phyloP scores from a whole-genome alignment of 2,797 vertebrate genomes.

The Meriones psammophilus region DNA sequence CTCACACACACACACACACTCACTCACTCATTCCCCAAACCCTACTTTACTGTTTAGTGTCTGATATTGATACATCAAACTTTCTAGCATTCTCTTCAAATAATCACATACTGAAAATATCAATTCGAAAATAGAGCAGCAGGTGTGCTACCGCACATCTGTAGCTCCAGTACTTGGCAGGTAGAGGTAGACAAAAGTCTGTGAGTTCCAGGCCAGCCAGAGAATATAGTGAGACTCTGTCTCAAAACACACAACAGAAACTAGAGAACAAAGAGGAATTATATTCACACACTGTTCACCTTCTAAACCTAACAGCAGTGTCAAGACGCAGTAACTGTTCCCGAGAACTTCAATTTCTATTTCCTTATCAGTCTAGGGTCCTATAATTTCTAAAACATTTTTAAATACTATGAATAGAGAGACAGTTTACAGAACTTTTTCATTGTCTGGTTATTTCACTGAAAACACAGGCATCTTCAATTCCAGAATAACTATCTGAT shows the following conservation, averaged over 20 bases:
- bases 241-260: background rate
- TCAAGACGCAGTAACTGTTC: background rate
- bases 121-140: conserved; percentile 28
- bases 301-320: background rate
- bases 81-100: conserved; percentile 50
- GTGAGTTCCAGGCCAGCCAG: background rate
- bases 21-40: background rate
- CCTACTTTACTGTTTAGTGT: conserved; percentile 46
- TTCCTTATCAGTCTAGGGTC: conserved; percentile 26
- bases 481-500: conserved; percentile 45
- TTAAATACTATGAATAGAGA: conserved; percentile 2
- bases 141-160: background rate
- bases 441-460: conserved; percentile 48
- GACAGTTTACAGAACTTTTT: background rate
- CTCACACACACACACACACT: background rate
- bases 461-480: conserved; percentile 23
- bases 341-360: conserved; percentile 54
- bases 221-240: background rate
- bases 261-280: conserved; percentile 48
- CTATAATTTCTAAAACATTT: conserved; percentile 16
- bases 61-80: conserved; percentile 27
- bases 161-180: background rate
- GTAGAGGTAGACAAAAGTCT: background rate
- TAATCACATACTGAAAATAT: conserved; percentile 54
- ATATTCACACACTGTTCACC: conserved; percentile 28